Evolutionary conservation across 2,797 vertebrate genomes (phyloP), one percentile per base, ranked within the genome.

Genomic region (Coregonus suidteri): DNA sequence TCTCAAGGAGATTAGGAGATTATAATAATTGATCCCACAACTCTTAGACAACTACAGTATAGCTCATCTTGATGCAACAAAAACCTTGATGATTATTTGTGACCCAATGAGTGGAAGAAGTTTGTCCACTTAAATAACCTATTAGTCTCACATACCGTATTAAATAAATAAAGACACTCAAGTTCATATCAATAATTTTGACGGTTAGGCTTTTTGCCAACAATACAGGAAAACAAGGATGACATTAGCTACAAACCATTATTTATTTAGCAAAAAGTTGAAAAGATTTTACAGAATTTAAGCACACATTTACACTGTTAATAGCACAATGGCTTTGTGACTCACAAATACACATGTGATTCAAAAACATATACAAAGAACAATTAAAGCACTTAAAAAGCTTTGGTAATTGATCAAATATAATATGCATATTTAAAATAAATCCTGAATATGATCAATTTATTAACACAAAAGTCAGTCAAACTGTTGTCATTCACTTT

Each of bases 261-360:
- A 87, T 88, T 84, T 87, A 86, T 80, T 86, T 35, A 75, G 73
- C 41, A 79, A 72, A 79, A 64, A 11, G 18, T 41, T 69, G 20
- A 65, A 65, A 69, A 54, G 25, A 47, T 71, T 64, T 68, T 16
- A 80, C 31, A 84, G 56, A n/a, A 53, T 25, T 68, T 65, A 13
- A 64, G n/a, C 7, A 47, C 41, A 47, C 41, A 47, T 47, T 47
- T 47, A 64, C 20, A 25, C 20, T 64, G 59, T 59, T 59, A n/a
- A 59, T 20, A 59, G 56, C 59, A 59, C 18, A 59, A 20, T n/a
- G n/a, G 2, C 56, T 20, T 59, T 7, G 5, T n/a, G 56, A 20
- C 6, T 59, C 16, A 64, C 31, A 77, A 25, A 78, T 78, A 82
- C 74, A 70, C 41, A 41, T 9, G 31, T 59, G 31, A 11, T 6